These are phyloP conservation scores for Clarias batrachus DNA, from an alignment of 2,113 vertebrate genomes.

Conservation along the genomic window DNA sequence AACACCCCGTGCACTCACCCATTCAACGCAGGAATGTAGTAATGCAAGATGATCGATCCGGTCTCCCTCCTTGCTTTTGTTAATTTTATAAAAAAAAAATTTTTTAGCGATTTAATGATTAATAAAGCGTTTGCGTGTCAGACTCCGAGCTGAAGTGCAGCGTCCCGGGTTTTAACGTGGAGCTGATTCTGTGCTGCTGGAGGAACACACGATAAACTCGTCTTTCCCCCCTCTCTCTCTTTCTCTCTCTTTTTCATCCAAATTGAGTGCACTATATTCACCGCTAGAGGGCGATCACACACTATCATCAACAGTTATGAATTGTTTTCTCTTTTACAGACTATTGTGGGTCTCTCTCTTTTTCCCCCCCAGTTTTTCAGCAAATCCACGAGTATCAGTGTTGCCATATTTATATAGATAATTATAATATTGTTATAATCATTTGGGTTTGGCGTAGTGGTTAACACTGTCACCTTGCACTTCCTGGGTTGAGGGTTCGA, in stretches of 20 bases:
- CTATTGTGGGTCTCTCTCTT: too few species aligned
- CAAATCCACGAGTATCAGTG: too few species aligned
- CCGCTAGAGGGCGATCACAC: constrained; percentile 20
- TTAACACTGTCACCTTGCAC: too few species aligned
- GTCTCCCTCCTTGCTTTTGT: too few species aligned
- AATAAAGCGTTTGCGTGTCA: neutral
- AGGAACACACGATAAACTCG: constrained; percentile 14
- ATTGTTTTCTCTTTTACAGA: neutral
- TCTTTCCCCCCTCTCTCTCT: neutral
- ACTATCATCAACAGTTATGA: neutral
- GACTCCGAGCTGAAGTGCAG: neutral
- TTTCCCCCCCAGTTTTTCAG: too few species aligned
- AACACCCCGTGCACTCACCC: constrained; percentile 31
- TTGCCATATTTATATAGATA: too few species aligned
- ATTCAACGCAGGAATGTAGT: neutral
- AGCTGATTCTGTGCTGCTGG: constrained; percentile 22
- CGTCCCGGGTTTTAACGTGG: constrained; percentile 34
- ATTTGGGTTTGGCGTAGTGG: too few species aligned
- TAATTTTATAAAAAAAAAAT: too few species aligned
- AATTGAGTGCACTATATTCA: neutral
- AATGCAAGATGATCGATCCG: neutral
- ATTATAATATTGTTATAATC: too few species aligned
- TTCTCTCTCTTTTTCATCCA: neutral
- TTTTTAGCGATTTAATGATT: neutral
- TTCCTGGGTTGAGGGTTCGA: too few species aligned